Evolutionary conservation across 2,797 vertebrate species (phyloP).

Genomic region (Halcyon chelicuti): DNA sequence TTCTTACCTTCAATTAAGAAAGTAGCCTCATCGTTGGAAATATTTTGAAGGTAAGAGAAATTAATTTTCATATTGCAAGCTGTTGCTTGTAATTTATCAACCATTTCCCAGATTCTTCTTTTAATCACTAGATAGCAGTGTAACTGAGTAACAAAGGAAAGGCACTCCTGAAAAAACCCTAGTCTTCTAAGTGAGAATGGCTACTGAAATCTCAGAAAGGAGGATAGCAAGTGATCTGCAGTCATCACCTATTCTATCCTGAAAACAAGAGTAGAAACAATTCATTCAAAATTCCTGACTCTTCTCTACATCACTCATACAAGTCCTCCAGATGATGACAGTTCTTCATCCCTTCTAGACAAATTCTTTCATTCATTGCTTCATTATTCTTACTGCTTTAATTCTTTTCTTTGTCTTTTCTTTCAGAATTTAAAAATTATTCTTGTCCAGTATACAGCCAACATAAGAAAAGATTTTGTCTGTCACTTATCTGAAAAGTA

Average conservation of each 20-base stretch:
- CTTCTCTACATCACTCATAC: background rate
- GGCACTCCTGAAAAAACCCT: background rate
- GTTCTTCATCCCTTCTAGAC: background rate
- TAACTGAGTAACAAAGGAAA: background rate
- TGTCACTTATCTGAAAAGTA: background rate
- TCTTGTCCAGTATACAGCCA: background rate
- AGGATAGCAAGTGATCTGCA: background rate
- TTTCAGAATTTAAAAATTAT: background rate
- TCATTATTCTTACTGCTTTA: background rate
- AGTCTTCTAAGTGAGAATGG: background rate
- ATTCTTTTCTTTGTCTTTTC: background rate
- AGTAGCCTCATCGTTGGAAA: background rate
- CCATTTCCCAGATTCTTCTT: background rate
- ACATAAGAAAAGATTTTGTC: background rate
- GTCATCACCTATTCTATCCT: background rate
- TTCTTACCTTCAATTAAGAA: background rate
- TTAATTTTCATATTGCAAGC: background rate
- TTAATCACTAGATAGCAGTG: background rate
- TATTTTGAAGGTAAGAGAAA: background rate
- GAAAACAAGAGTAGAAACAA: background rate
- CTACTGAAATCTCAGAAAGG: background rate
- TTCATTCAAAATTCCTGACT: background rate
- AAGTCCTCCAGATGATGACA: background rate
- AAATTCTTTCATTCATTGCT: background rate
- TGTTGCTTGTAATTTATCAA: background rate